These are phyloP conservation scores for Drosophila neonasuta DNA, from an alignment of 2,888 invertebrate genomes.

Conservation along the genomic window DNA sequence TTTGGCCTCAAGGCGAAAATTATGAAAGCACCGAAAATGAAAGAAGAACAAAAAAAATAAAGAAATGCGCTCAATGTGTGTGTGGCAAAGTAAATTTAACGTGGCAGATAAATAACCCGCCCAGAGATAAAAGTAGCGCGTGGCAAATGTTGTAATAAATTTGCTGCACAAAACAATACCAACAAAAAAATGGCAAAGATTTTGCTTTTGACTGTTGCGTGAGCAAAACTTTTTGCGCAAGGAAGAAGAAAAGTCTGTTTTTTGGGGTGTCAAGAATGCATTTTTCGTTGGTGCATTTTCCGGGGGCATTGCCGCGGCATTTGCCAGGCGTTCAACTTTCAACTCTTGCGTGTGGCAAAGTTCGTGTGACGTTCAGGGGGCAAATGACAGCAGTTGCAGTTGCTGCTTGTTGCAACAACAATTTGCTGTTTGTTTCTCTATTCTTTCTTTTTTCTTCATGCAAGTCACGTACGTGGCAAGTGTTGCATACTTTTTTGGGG, in stretches of 20 bases:
- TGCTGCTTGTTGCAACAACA: slow-evolving; percentile 6
- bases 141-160: slow-evolving; percentile 73
- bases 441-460: slow-evolving; percentile 19
- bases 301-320: slow-evolving; percentile 76
- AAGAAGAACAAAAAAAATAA: slow-evolving; percentile 1
- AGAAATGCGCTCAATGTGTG: slow-evolving; percentile 21
- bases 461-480: slow-evolving; percentile 48
- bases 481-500: slow-evolving; percentile 56
- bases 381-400: slow-evolving; percentile 55
- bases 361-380: slow-evolving; percentile 13
- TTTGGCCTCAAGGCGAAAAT: no score
- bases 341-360: slow-evolving; percentile 68
- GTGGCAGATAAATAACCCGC: slow-evolving; percentile 79
- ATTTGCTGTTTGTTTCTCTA: slow-evolving; percentile 21
- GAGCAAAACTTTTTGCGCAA: slow-evolving; percentile 53
- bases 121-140: slow-evolving; percentile 65
- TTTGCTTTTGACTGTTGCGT: slow-evolving; percentile 58
- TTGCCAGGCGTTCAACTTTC: slow-evolving; percentile 80
- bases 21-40: slow-evolving; percentile 57
- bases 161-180: slow-evolving; percentile 74
- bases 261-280: slow-evolving; percentile 51
- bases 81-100: slow-evolving; percentile 72
- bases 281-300: slow-evolving; percentile 44
- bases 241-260: no score
- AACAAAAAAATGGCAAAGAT: slow-evolving; percentile 24